Percentiles rank a stretch among this genome's conserved stretches.
These are phyloP conservation scores for Dufourea novaeangliae DNA, from an alignment of 1,140 invertebrate species.

Conservation along the genomic window DNA sequence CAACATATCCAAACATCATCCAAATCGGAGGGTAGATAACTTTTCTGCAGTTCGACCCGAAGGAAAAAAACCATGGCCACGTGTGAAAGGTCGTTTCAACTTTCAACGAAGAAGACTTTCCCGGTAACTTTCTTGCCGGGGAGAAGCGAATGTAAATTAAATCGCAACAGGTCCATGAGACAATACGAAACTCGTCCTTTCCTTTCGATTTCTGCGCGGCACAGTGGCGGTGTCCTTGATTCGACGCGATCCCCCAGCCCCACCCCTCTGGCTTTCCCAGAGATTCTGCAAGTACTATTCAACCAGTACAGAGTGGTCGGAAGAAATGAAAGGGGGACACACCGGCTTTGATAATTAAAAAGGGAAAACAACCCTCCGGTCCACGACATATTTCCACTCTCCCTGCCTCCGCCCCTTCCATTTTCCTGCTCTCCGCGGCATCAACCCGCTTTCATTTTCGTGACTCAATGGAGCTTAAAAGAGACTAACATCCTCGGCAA, in stretches of 20 bases:
- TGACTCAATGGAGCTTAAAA: conserved; percentile 9
- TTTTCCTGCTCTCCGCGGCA: neutral
- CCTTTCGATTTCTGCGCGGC: neutral
- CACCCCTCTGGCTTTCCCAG: neutral
- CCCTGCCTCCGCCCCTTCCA: neutral
- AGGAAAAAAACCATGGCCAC: too few relatives aligned
- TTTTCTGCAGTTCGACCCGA: too few relatives aligned
- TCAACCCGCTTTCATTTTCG: neutral
- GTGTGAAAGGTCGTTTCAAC: too few relatives aligned
- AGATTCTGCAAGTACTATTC: neutral
- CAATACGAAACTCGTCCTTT: neutral
- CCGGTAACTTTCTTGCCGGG: too few relatives aligned
- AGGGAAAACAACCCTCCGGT: conserved; percentile 5
- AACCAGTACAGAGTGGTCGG: neutral
- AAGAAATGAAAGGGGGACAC: neutral
- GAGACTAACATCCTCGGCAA: neutral
- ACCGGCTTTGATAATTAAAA: neutral
- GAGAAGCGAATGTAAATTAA: neutral
- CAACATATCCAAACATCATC: too few relatives aligned
- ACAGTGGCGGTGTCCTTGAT: too few relatives aligned
- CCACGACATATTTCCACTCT: neutral
- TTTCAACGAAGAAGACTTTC: too few relatives aligned
- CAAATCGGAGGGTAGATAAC: too few relatives aligned
- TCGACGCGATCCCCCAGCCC: too few relatives aligned
- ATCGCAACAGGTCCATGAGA: neutral